Evolutionary conservation across 2,888 invertebrate species (phyloP).

Genomic region (Vannuccia rotundouncinata): DNA sequence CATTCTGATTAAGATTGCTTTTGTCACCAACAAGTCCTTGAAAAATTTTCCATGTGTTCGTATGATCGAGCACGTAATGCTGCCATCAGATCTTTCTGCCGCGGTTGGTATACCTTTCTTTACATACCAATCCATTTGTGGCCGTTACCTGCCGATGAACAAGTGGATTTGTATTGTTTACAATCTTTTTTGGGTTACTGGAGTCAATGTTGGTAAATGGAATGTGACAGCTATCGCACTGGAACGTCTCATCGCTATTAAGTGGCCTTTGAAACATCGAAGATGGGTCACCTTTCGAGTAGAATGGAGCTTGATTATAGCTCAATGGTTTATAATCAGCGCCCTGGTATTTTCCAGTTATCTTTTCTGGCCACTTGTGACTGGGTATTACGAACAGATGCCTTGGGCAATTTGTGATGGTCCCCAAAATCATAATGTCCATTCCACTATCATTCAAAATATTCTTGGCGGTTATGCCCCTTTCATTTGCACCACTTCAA

Average conservation of each 20-base stretch:
- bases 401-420: not conserved
- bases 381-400: not conserved
- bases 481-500: not conserved
- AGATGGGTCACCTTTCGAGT: not conserved
- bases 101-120: too few species aligned
- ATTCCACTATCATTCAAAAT: not conserved
- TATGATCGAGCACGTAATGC: too few species aligned
- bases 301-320: not conserved
- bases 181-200: not conserved
- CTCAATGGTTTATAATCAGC: not conserved
- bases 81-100: too few species aligned
- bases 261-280: not conserved
- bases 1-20: too few species aligned
- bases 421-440: not conserved
- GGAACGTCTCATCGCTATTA: not conserved
- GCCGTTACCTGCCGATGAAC: not conserved
- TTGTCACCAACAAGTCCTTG: too few species aligned
- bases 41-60: too few species aligned
- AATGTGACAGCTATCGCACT: not conserved
- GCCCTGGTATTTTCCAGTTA: not conserved
- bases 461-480: not conserved
- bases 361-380: slow-evolving; percentile 8
- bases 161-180: not conserved
- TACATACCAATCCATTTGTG: too few species aligned
- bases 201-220: slow-evolving; percentile 3